Evolutionary conservation across 2,797 vertebrate genomes (phyloP), one percentile per base, ranked within the genome.

Genomic region (Enteromius trimaculatus): DNA sequence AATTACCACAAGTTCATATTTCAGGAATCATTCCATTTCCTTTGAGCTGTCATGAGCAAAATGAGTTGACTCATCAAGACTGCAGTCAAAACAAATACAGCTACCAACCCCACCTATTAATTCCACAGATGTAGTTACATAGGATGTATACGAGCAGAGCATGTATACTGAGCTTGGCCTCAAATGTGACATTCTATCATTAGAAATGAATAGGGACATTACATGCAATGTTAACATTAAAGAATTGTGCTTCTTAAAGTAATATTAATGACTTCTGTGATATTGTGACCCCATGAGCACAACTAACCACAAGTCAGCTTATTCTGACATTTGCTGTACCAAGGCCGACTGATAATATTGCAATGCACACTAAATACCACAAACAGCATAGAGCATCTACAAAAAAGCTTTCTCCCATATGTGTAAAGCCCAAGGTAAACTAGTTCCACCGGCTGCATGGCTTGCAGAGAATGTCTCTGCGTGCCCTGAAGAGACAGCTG

Each of bases 51-150:
- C 84, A 44, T 62, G 44, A 42, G 42, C 70, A 65, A 86, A 86
- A 86, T 70, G 17, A 83, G 79, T 26, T 81, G 71, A 42, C 55
- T 68, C 37, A 79, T 62, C 44, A 70, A 34, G 70, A 58, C 77
- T 71, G 60, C 71, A 87, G 79, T 85, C 75, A 87, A 90, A 87
- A 87, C 85, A 84, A 81, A 65, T 80, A 80, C 23, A 84, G 78
- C 16, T 70, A 19, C 47, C 66, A 80, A 76, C 80, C 85, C 64
- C 85, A 58, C 29, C 69, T 51, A 80, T 1, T 17, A 34, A 71
- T 49, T 79, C 62, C 29, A 44, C 39, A 69, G n/a, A 75, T 21
- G 65, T 14, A 42, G 17, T 7, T 79, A 29, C 34, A 47, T 26
- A 47, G 68, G 17, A 37, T 7, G 62, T 58, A n/a, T 70, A 37